Percentiles rank a stretch among this genome's conserved stretches.
phyloP scores from a whole-genome alignment of 2,113 vertebrate species.

The Vimba vimba region DNA sequence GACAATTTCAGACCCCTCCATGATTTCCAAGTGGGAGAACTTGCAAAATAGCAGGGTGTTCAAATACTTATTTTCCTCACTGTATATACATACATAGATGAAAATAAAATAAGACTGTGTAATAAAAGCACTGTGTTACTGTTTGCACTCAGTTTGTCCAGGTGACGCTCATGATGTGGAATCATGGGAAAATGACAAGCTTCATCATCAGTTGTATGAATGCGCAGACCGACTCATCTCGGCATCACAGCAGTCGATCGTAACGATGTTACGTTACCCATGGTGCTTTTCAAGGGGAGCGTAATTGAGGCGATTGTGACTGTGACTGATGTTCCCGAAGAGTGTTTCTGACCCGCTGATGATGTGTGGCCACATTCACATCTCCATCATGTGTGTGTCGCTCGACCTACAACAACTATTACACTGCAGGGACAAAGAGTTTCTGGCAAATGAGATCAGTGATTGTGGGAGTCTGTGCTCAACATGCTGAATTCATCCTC shows the following conservation, averaged over 20 bases:
- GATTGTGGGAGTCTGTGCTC: neutral
- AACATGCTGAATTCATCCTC: neutral
- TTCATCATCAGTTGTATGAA: conserved; percentile 56
- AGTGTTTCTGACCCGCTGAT: conserved; percentile 48
- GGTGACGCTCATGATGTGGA: conserved; percentile 10
- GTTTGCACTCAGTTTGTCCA: neutral
- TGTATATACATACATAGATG: too few relatives aligned
- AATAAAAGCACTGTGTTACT: too few relatives aligned
- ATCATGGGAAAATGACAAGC: conserved; percentile 39
- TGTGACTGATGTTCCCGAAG: conserved; percentile 45
- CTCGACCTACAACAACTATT: too few relatives aligned
- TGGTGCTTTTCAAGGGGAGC: conserved; percentile 51
- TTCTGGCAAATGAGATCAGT: neutral
- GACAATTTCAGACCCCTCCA: too few relatives aligned
- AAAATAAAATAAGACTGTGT: too few relatives aligned
- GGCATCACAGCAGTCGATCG: conserved; percentile 53
- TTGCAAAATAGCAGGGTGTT: too few relatives aligned
- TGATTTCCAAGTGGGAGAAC: too few relatives aligned
- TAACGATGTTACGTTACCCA: conserved; percentile 52
- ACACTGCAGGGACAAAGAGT: neutral
- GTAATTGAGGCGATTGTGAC: conserved; percentile 58
- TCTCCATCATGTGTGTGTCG: conserved; percentile 5
- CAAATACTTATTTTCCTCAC: too few relatives aligned
- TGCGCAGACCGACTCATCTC: conserved; percentile 24
- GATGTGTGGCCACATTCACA: conserved; percentile 56